Conservation (phyloP, 2,797 vertebrate genomes). For the Harpagifer antarcticus region DNA sequence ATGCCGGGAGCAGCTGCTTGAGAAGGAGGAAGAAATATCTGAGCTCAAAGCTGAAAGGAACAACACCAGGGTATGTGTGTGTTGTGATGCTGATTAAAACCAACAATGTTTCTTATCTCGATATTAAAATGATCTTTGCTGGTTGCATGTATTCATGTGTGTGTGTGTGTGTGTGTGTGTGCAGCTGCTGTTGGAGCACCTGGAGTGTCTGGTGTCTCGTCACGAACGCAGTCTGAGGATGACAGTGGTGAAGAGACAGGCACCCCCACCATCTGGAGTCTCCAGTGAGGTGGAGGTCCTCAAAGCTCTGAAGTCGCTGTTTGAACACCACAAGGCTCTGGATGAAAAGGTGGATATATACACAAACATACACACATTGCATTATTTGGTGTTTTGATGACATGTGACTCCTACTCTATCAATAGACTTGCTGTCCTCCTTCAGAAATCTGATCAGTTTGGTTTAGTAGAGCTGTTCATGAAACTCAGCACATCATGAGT, state of each 20-base stretch:
- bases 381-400: constrained; percentile 1
- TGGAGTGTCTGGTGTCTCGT: constrained; percentile 97
- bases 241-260: constrained; percentile 97
- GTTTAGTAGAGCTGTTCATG: constrained; percentile 16
- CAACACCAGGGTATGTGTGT: constrained; percentile 91
- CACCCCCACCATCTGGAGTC: constrained; percentile 94
- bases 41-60: constrained; percentile 98
- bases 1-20: constrained; percentile 95
- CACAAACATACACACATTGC: constrained; percentile 27
- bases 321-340: constrained; percentile 97
- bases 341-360: constrained; percentile 91
- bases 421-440: background rate
- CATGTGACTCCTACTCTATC: constrained; percentile 9
- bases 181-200: constrained; percentile 94
- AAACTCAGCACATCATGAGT: constrained; percentile 24
- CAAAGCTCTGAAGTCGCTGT: constrained; percentile 96
- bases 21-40: constrained; percentile 98
- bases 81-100: constrained; percentile 37
- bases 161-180: background rate
- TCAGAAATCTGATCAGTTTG: background rate
- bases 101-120: constrained; percentile 21
- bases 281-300: constrained; percentile 98
- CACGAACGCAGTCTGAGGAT: constrained; percentile 96
- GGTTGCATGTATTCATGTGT: background rate
- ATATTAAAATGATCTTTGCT: constrained; percentile 43